Conservation (phyloP, 2,888 invertebrate species). For the Campopleginae sp. region DNA sequence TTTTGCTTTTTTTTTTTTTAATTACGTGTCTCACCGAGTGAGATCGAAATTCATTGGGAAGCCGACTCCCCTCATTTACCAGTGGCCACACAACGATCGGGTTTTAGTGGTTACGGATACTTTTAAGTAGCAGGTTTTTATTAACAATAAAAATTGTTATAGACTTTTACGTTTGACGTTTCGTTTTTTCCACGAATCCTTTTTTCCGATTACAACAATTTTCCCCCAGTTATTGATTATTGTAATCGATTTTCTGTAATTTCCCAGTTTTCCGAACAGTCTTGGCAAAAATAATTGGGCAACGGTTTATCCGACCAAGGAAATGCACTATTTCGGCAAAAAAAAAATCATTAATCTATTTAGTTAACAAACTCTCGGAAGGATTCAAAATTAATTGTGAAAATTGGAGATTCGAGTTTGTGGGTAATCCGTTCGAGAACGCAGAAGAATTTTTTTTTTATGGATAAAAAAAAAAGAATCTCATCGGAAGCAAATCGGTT, state of each 20-base stretch:
- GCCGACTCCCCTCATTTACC: background rate
- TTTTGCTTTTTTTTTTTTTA: constrained; percentile 22
- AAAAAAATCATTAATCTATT: no score
- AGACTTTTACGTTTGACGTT: constrained; percentile 4
- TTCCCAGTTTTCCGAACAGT: background rate
- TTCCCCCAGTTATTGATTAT: background rate
- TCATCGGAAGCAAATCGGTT: no score
- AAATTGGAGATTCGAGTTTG: no score
- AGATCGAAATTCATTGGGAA: background rate
- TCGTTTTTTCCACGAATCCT: background rate
- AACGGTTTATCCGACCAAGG: no score
- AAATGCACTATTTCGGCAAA: no score
- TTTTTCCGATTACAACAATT: background rate
- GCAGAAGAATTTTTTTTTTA: no score
- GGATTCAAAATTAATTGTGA: no score
- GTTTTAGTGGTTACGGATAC: background rate
- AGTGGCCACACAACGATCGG: background rate
- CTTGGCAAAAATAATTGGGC: no score
- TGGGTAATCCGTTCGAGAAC: no score
- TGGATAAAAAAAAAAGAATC: no score
- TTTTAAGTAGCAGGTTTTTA: constrained; percentile 2
- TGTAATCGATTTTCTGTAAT: background rate
- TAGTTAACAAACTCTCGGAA: no score
- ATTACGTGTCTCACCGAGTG: background rate
- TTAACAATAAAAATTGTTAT: constrained; percentile 13